Conservation (phyloP, 37 sponge, comb jelly and placozoan species). For the Cliona cf. orientalis region DNA sequence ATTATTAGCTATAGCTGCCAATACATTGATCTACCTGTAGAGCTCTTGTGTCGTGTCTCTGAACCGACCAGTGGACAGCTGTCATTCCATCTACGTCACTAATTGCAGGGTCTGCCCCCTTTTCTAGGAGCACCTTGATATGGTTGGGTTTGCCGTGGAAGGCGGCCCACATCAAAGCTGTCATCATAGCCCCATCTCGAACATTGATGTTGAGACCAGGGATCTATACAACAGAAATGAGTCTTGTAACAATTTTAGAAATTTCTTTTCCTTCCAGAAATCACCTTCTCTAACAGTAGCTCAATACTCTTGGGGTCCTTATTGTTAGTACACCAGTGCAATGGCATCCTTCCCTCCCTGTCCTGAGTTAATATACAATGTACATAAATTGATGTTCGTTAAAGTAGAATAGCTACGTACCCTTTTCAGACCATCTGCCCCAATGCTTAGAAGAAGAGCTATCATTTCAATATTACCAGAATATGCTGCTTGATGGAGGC, state of each 20-base stretch:
- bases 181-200: conserved; percentile 72
- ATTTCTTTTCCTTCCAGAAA: not conserved
- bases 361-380: conserved; percentile 43
- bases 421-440: conserved; percentile 65
- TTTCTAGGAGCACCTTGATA: conserved; percentile 48
- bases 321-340: conserved; percentile 87
- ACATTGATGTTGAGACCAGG: conserved; percentile 65
- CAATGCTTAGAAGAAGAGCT: conserved; percentile 64
- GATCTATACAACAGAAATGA: conserved; percentile 39
- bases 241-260: not conserved
- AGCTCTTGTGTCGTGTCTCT: conserved; percentile 51
- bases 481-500: conserved; percentile 81
- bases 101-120: conserved; percentile 61
- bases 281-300: conserved; percentile 71
- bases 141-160: conserved; percentile 65
- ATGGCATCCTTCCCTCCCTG: conserved; percentile 67
- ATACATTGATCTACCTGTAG: conserved; percentile 42
- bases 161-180: conserved; percentile 92
- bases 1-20: too few relatives aligned
- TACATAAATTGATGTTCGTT: not conserved
- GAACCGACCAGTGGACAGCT: conserved; percentile 85
- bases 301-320: conserved; percentile 39
- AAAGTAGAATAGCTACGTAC: conserved; percentile 23
- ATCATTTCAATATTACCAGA: conserved; percentile 55
- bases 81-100: conserved; percentile 83